A percentile compares a stretch with the other conserved stretches of the same genome.
phyloP scores from a whole-genome alignment of 2,888 invertebrate species.

The Actias luna region DNA sequence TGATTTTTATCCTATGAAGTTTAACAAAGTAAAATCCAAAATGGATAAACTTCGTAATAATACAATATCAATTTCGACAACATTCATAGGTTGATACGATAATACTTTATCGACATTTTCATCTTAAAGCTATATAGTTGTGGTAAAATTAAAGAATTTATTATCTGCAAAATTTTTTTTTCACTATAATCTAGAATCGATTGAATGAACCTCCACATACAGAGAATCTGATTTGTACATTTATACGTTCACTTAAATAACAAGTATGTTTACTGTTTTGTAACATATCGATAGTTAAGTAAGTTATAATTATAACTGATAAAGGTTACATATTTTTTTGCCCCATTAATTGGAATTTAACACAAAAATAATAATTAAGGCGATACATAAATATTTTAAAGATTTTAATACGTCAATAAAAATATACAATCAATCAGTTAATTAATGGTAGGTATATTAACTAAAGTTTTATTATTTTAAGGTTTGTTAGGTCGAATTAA shows the following conservation, averaged over 20 bases:
- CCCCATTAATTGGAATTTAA: background rate
- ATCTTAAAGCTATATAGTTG: too few relatives aligned
- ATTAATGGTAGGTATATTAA: constrained; percentile 21
- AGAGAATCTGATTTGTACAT: too few relatives aligned
- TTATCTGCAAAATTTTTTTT: too few relatives aligned
- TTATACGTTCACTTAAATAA: background rate
- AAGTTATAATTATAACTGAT: background rate
- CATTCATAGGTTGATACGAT: too few relatives aligned
- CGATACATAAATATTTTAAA: constrained; percentile 4
- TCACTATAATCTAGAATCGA: too few relatives aligned
- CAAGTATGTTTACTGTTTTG: background rate
- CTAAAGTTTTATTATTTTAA: constrained; percentile 1
- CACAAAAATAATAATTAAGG: background rate
- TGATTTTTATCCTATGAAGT: too few relatives aligned
- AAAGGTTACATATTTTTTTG: background rate
- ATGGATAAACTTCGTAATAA: too few relatives aligned
- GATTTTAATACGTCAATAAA: constrained; percentile 10
- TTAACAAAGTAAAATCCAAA: too few relatives aligned
- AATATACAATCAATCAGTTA: constrained; percentile 19
- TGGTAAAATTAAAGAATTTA: too few relatives aligned
- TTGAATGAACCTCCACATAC: too few relatives aligned
- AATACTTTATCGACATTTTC: too few relatives aligned
- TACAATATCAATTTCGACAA: too few relatives aligned
- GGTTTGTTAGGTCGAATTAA: constrained; percentile 6
- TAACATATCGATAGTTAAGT: constrained; percentile 3